phyloP scores from a whole-genome alignment of 2,797 vertebrate species.

The Toxotes lorentzi region DNA sequence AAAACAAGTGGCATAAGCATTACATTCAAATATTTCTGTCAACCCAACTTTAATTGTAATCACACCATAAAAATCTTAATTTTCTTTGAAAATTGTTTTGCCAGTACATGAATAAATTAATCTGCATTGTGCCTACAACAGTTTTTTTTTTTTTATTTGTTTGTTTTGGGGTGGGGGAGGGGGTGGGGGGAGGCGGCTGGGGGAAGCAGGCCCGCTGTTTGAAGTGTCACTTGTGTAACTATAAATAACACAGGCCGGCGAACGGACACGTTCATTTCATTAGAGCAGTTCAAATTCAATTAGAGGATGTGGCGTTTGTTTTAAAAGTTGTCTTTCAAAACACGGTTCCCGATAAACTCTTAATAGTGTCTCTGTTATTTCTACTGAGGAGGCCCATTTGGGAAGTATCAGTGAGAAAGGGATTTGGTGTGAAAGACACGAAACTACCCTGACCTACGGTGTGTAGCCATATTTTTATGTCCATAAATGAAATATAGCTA shows the following conservation, averaged over 20 bases:
- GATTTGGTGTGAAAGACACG: conserved; percentile 4
- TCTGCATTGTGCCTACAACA: not conserved
- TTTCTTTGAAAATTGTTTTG: not conserved
- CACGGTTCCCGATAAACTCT: conserved; percentile 32
- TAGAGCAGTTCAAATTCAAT: conserved; percentile 63
- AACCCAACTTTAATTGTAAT: not conserved
- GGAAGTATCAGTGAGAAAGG: conserved; percentile 18
- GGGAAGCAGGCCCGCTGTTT: not conserved
- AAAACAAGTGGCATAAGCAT: not conserved
- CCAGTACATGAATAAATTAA: not conserved
- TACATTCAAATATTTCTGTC: not conserved
- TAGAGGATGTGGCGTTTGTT: conserved; percentile 69
- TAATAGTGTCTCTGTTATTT: conserved; percentile 34
- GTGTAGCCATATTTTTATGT: not conserved
- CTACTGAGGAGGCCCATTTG: conserved; percentile 31
- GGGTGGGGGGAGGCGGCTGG: not conserved
- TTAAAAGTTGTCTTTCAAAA: conserved; percentile 64
- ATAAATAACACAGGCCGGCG: conserved; percentile 41
- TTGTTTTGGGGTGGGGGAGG: not conserved
- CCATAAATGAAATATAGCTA: not conserved
- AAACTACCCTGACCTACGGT: not conserved
- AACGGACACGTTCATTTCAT: conserved; percentile 56
- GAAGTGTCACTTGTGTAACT: conserved; percentile 34
- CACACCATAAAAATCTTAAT: not conserved
- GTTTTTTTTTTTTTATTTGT: not conserved